These are phyloP conservation scores for Dipodomys merriami DNA, from an alignment of 2,113 vertebrate genomes.

Conservation along the genomic window DNA sequence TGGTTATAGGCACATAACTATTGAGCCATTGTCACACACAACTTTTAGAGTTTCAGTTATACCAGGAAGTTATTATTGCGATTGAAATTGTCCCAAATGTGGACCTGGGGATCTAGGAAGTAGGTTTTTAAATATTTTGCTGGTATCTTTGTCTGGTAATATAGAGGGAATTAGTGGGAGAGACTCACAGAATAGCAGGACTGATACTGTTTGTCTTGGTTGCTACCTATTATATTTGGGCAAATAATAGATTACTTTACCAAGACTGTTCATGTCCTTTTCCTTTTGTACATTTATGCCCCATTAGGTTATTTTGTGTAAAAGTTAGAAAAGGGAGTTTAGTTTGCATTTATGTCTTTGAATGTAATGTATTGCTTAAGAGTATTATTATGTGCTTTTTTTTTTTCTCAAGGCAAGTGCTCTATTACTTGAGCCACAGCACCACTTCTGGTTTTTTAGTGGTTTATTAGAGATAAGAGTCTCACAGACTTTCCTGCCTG, in stretches of 20 bases:
- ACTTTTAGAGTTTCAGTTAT: too few relatives aligned
- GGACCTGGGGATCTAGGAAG: too few relatives aligned
- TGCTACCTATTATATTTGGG: neutral
- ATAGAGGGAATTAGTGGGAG: neutral
- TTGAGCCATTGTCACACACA: too few relatives aligned
- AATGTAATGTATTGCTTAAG: neutral
- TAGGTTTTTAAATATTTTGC: neutral
- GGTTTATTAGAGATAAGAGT: too few relatives aligned
- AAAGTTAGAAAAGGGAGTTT: neutral
- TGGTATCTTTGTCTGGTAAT: neutral
- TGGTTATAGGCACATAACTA: too few relatives aligned
- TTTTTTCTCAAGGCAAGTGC: too few relatives aligned
- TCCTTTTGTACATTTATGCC: neutral
- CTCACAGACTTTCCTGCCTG: too few relatives aligned
- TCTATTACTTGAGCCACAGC: too few relatives aligned
- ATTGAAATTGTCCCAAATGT: too few relatives aligned
- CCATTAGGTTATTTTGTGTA: neutral
- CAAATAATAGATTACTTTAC: neutral
- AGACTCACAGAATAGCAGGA: neutral
- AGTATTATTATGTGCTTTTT: neutral
- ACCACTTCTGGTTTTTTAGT: too few relatives aligned
- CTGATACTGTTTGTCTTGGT: neutral
- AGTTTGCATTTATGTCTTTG: slow-evolving; percentile 30
- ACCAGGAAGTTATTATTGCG: too few relatives aligned
- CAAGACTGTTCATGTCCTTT: neutral